Evolutionary conservation across 2,797 vertebrate genomes (phyloP), one percentile per base, ranked within the genome.

Genomic region (Falco berigora): DNA sequence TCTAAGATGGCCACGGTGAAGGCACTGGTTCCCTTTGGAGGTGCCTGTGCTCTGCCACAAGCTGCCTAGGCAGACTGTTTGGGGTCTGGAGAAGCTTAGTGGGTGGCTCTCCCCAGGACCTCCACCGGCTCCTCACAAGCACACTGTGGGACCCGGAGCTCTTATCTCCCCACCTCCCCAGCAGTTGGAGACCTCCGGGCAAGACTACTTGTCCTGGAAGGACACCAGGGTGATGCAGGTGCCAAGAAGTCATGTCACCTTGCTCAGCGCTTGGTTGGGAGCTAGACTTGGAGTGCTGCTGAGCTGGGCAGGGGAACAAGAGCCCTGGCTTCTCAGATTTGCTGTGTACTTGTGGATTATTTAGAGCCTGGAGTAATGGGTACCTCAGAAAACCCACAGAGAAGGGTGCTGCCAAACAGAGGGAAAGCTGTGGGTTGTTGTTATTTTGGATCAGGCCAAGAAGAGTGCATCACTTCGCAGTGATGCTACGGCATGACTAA

Each of bases 281-380:
- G 42, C 28, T 36, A 42, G 46, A 58, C 22, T 61, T 34, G 69
- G 44, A 7, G 7, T 52, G 32, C 9, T 4, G 6, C 62, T 28
- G 53, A 78, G 32, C 30, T 64, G 25, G 44, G n/a, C n/a, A 75
- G 28, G 20, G 38, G 12, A 75, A 7, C 50, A 89, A 80, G 12
- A 27, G 27, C 22, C n/a, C 6, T 0, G 0, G 34, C 19, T 83
- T 86, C 64, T 64, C 1, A 0, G 40, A 50, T 81, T 82, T 61
- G 30, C 36, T 73, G 6, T 47, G 23, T 32, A 42, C 40, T 50
- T 55, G 36, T 74, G n/a, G 32, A n/a, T 92, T 56, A 74, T 56
- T 80, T 74, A 78, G 73, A 86, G 58, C 32, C 49, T 67, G 66
- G 52, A 92, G 47, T 38, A 80, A 80, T 13, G 32, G 38, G 25